These are phyloP conservation scores for Trematocara zebra DNA, from an alignment of 2,113 vertebrate species.

Conservation along the genomic window DNA sequence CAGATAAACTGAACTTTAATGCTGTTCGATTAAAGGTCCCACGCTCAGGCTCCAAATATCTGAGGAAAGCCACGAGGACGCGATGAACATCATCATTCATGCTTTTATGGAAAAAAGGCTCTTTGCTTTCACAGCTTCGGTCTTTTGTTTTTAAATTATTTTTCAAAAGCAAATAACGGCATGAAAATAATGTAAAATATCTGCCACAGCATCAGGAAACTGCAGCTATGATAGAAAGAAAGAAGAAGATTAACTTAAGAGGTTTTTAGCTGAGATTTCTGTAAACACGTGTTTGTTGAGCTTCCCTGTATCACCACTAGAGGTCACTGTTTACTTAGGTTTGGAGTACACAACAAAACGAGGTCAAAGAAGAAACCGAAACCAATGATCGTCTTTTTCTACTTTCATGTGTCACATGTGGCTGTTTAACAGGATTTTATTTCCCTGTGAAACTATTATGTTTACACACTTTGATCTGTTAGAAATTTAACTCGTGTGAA, in stretches of 20 bases:
- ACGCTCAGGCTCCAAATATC: accelerated
- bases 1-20: not conserved
- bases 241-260: too few relatives aligned
- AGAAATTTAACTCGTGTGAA: not conserved
- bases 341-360: accelerated
- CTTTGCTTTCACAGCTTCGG: not conserved
- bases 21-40: not conserved
- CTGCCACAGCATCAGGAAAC: not conserved
- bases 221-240: not conserved
- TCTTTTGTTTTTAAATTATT: not conserved
- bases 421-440: not conserved
- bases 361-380: not conserved
- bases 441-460: not conserved
- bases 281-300: accelerated
- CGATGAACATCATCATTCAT: accelerated
- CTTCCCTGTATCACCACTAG: not conserved
- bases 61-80: not conserved
- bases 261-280: not conserved
- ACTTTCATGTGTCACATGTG: not conserved
- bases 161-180: not conserved
- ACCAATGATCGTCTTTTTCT: accelerated
- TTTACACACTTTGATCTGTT: not conserved
- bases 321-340: not conserved
- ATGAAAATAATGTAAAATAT: not conserved
- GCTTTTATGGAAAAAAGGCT: not conserved